Percentiles rank a stretch among this genome's conserved stretches.
These are phyloP conservation scores for Rousettus madagascariensis DNA, from an alignment of 2,797 vertebrate species.

Conservation along the genomic window DNA sequence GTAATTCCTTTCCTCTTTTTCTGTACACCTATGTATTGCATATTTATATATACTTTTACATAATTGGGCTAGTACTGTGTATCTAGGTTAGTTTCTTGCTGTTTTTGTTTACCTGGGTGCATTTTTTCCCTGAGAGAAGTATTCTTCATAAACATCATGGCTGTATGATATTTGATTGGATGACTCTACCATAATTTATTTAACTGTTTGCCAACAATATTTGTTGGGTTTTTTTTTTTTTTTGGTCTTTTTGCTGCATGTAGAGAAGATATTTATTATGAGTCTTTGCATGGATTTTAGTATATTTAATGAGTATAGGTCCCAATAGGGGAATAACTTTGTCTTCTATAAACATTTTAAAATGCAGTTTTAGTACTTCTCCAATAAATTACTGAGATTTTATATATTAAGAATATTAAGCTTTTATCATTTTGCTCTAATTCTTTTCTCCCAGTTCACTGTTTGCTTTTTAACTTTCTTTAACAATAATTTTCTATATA, in stretches of 20 bases:
- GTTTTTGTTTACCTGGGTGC: neutral
- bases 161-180: neutral
- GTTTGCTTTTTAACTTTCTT: constrained; percentile 1
- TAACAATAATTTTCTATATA: constrained; percentile 22
- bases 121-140: neutral
- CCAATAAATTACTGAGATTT: neutral
- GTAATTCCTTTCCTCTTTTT: constrained; percentile 16
- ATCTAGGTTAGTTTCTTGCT: neutral
- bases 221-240: neutral
- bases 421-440: neutral
- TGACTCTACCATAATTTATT: neutral
- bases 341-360: constrained; percentile 38
- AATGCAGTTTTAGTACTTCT: neutral
- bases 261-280: constrained; percentile 16
- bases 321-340: neutral
- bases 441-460: neutral
- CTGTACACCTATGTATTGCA: neutral
- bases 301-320: neutral
- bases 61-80: neutral
- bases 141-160: constrained; percentile 11
- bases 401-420: neutral
- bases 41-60: constrained; percentile 2
- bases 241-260: neutral
- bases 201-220: neutral
- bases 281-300: constrained; percentile 30